phyloP scores from a whole-genome alignment of 1,140 invertebrate genomes.

The Stenopsyche tienmushanensis region DNA sequence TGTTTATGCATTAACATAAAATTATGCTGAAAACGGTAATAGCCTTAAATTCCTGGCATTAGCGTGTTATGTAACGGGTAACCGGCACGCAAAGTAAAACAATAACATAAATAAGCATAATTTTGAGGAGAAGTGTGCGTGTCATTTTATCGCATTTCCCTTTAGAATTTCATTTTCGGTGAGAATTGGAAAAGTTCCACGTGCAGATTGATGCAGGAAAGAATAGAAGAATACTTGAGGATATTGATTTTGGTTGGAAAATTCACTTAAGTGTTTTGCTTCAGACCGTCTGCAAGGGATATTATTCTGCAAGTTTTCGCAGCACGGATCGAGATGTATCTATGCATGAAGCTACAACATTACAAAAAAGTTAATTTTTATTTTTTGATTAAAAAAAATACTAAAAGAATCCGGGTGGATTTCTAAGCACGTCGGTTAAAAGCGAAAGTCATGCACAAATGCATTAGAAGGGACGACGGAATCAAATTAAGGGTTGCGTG shows the following conservation, averaged over 20 bases:
- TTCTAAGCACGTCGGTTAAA: no score
- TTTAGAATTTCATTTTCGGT: background rate
- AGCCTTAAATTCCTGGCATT: background rate
- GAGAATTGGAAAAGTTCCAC: background rate
- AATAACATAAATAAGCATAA: background rate
- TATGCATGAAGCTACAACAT: no score
- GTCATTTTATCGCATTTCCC: background rate
- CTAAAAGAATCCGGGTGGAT: no score
- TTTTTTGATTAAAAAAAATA: no score
- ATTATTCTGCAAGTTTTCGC: background rate
- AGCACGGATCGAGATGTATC: no score
- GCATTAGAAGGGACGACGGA: no score
- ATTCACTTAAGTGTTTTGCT: conserved; percentile 18
- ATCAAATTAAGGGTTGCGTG: no score
- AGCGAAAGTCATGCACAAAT: no score
- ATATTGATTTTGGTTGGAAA: conserved; percentile 25
- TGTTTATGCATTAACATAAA: background rate
- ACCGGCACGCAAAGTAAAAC: background rate
- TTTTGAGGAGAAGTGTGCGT: background rate
- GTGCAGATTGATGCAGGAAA: conserved; percentile 2
- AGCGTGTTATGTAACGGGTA: background rate
- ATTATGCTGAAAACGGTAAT: background rate
- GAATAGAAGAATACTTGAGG: background rate
- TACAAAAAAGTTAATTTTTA: no score
- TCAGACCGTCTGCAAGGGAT: background rate